Evolutionary conservation across 2,888 invertebrate species (phyloP).

Genomic region (Azorinus chamasolen): DNA sequence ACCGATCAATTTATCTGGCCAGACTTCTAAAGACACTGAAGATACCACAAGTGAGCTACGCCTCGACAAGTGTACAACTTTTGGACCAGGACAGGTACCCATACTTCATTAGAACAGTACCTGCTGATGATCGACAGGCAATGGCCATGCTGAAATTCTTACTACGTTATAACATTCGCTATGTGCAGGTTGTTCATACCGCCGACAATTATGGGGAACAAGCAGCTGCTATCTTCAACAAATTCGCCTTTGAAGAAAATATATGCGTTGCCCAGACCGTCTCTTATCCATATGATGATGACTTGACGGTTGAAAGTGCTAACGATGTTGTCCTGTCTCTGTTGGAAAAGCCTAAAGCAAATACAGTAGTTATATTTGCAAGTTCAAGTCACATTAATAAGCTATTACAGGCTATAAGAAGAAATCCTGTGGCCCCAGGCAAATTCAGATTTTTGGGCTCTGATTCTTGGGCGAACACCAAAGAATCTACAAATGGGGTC

Average conservation of each 20-base stretch:
- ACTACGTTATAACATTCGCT: constrained; percentile 84
- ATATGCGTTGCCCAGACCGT: constrained; percentile 82
- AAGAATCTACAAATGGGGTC: constrained; percentile 67
- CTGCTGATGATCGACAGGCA: constrained; percentile 79
- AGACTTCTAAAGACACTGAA: constrained; percentile 77
- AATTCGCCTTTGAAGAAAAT: constrained; percentile 58
- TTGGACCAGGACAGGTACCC: constrained; percentile 75
- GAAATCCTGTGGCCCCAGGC: constrained; percentile 63
- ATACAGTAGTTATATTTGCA: constrained; percentile 81
- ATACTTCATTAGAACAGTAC: constrained; percentile 80
- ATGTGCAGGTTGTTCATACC: constrained; percentile 84
- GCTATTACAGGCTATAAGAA: constrained; percentile 75
- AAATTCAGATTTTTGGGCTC: constrained; percentile 79
- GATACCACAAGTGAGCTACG: constrained; percentile 81
- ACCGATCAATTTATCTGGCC: constrained; percentile 76
- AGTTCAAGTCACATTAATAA: constrained; percentile 72
- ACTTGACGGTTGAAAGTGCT: constrained; percentile 73
- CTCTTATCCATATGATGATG: constrained; percentile 71
- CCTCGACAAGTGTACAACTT: constrained; percentile 72
- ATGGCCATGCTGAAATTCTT: constrained; percentile 84
- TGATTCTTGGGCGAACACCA: constrained; percentile 78
- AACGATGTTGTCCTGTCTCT: constrained; percentile 73
- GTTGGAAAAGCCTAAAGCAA: constrained; percentile 79
- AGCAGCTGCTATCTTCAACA: constrained; percentile 70
- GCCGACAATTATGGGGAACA: constrained; percentile 75